A percentile compares a stretch with the other conserved stretches of the same genome.
Conservation (phyloP, 2,113 vertebrate genomes). For the Poeciliopsis retropinna region DNA sequence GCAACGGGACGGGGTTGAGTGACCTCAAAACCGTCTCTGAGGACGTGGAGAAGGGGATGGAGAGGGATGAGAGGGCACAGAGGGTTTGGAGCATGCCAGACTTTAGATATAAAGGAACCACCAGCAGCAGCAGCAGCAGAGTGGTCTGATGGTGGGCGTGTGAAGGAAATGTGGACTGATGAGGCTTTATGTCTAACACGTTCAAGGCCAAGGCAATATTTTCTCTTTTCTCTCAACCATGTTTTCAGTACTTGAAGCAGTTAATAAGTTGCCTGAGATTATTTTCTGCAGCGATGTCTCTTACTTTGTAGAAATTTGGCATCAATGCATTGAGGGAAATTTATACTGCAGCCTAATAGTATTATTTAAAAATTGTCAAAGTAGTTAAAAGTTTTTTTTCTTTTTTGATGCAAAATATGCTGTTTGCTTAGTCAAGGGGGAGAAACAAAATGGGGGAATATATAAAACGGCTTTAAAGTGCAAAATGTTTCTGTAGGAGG, state of each 20-base stretch:
- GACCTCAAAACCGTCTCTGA: slow-evolving; percentile 92
- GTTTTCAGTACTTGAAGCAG: slow-evolving; percentile 10
- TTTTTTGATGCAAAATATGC: neutral
- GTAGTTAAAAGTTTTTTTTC: neutral
- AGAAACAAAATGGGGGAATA: neutral
- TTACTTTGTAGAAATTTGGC: slow-evolving; percentile 14
- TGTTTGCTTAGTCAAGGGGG: neutral
- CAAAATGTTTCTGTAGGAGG: neutral
- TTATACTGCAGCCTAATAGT: slow-evolving; percentile 5
- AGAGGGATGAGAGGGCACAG: slow-evolving; percentile 63
- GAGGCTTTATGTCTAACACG: neutral
- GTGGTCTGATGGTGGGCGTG: slow-evolving; percentile 44
- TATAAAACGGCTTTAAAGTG: neutral
- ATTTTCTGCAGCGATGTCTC: slow-evolving; percentile 16
- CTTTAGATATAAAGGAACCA: slow-evolving; percentile 83
- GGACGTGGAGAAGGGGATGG: slow-evolving; percentile 87
- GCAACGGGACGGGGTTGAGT: slow-evolving; percentile 48
- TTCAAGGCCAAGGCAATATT: neutral
- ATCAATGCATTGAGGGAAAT: slow-evolving; percentile 11
- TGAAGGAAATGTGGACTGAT: slow-evolving; percentile 1
- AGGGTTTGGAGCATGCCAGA: slow-evolving; percentile 95
- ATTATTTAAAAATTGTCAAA: neutral
- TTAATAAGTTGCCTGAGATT: slow-evolving; percentile 20
- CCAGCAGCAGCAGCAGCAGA: slow-evolving; percentile 52
- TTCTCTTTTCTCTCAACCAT: slow-evolving; percentile 6